Evolutionary conservation across 2,797 vertebrate species (phyloP), one percentile per base, ranked within the genome.

Genomic region (Chlorospingus semifuscus): DNA sequence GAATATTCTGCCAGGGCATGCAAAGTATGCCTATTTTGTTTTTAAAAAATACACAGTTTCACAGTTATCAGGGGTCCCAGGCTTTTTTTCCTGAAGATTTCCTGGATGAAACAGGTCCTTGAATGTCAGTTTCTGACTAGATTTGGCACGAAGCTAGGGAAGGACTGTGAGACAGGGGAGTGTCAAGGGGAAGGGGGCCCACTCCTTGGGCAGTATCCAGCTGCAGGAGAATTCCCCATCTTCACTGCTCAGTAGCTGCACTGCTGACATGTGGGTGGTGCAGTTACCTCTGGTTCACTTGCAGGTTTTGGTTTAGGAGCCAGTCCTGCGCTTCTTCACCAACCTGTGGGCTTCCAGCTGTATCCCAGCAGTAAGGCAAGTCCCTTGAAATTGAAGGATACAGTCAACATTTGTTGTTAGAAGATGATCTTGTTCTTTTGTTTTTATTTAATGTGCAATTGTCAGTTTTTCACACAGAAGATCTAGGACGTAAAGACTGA

Each of bases 111-210:
- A 9, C 49, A 63, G 83, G 15, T 78, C 66, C 32, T 6, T 6
- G 29, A 21, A 11, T 89, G 75, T 60, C 64, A 47, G 3, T 42
- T 90, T 15, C 47, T 72, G 11, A 12, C 36, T n/a, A 10, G 39
- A 75, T 37, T 2, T 74, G 56, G 16, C 63, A 42, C 21, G 41
- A 19, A 64, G 39, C 3, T 12, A 11, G 37, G 41, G 30, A 20
- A 49, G 49, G n/a, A 3, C 77, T 64, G 13, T 55, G 57, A 32
- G 27, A 29, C 8, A 27, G 30, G 36, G 34, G 49, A 57, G 16
- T 0, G 1, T 24, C 6, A 14, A 3, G 41, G 34, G 23, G 29
- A 44, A 56, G 39, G 30, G n/a, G 8, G 9, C 36, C 32, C 11
- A 3, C 11, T 63, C 39, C 14, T 57, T 59, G 56, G 27, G 56